A percentile compares a stretch with the other conserved stretches of the same genome.
Conservation (phyloP, 2,888 invertebrate species). For the Limulus polyphemus region DNA sequence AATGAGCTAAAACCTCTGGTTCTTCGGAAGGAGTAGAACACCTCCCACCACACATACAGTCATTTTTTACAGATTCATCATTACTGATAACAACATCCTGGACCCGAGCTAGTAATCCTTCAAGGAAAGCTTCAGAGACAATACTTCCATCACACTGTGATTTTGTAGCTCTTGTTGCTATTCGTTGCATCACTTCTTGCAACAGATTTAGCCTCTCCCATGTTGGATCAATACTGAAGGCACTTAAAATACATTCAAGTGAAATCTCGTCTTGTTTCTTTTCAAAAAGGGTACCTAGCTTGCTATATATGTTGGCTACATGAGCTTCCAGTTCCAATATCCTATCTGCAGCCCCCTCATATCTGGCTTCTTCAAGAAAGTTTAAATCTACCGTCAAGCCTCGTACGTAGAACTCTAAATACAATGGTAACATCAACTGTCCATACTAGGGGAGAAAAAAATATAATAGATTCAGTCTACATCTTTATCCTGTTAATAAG, state of each 20-base stretch:
- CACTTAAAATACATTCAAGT: constrained; percentile 58
- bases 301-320: constrained; percentile 50
- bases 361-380: constrained; percentile 45
- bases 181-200: constrained; percentile 2
- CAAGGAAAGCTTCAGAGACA: too few relatives aligned
- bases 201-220: constrained; percentile 47
- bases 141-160: too few relatives aligned
- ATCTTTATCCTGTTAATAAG: too few relatives aligned
- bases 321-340: constrained; percentile 44
- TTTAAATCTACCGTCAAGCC: constrained; percentile 64
- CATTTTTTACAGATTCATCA: not conserved
- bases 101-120: too few relatives aligned
- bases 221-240: constrained; percentile 60
- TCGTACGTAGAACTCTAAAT: constrained; percentile 58
- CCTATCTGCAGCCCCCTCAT: constrained; percentile 9
- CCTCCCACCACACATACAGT: not conserved
- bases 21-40: not conserved
- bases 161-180: too few relatives aligned
- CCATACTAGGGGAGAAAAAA: constrained; percentile 27
- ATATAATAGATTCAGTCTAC: not conserved
- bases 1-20: not conserved
- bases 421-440: constrained; percentile 46
- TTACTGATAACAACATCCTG: not conserved
- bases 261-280: constrained; percentile 47
- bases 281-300: constrained; percentile 49